Conservation (phyloP, 2,888 invertebrate genomes). For the Andrena trimmerana region DNA sequence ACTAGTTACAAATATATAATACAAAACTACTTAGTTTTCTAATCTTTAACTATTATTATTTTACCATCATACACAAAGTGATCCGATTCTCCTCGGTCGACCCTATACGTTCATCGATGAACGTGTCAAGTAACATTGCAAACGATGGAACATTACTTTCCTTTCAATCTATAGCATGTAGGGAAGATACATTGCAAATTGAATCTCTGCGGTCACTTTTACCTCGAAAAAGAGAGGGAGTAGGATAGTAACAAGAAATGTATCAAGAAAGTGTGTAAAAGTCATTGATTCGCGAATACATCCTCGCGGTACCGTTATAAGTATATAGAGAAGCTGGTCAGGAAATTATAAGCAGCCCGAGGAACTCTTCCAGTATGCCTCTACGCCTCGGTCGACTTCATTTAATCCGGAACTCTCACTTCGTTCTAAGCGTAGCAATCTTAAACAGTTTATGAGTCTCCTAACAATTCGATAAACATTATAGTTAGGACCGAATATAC, state of each 20-base stretch:
- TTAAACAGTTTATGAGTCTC: conserved; percentile 51
- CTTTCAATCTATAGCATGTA: neutral
- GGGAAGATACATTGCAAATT: neutral
- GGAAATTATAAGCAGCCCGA: conserved; percentile 55
- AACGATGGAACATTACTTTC: neutral
- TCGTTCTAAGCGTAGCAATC: conserved; percentile 48
- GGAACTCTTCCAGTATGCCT: conserved; percentile 8
- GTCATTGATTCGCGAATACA: neutral
- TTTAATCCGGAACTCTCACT: conserved; percentile 68
- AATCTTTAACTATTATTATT: too few species aligned
- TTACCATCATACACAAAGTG: neutral
- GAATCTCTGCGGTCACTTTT: conserved; percentile 14
- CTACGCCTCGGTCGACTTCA: conserved; percentile 30
- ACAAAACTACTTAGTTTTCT: too few species aligned
- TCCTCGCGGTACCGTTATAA: conserved; percentile 49
- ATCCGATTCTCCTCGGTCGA: too few species aligned
- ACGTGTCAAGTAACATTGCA: neutral
- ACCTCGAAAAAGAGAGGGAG: neutral
- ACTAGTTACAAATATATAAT: too few species aligned
- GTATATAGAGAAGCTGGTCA: conserved; percentile 22
- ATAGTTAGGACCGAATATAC: conserved; percentile 66
- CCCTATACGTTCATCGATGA: neutral
- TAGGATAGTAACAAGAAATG: conserved; percentile 2
- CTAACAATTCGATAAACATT: conserved; percentile 69
- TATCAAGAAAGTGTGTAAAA: conserved; percentile 27